phyloP scores from a whole-genome alignment of 2,888 invertebrate genomes.

The Cheilosia grossa region DNA sequence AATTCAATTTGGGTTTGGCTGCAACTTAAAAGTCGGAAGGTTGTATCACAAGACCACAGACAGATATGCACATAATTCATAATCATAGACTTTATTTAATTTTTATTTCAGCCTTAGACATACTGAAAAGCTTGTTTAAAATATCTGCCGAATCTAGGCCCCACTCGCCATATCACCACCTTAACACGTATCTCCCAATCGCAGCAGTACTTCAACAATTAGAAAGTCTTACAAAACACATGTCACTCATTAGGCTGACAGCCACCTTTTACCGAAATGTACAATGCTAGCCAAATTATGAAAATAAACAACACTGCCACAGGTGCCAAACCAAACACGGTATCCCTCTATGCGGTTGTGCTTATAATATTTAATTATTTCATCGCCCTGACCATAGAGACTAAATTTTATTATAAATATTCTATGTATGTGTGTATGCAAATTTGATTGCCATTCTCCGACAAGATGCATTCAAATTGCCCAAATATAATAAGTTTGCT shows the following conservation, averaged over 20 bases:
- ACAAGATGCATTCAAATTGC: neutral
- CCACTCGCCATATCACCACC: neutral
- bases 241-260: conserved; percentile 48
- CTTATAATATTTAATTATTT: conserved; percentile 53
- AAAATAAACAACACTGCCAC: conserved; percentile 6
- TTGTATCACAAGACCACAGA: too few relatives aligned
- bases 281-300: conserved; percentile 32
- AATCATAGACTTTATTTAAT: too few relatives aligned
- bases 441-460: conserved; percentile 41
- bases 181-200: neutral
- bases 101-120: too few relatives aligned
- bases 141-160: too few relatives aligned
- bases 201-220: neutral
- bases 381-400: conserved; percentile 40
- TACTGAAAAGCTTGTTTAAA: too few relatives aligned
- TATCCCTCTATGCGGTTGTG: conserved; percentile 7
- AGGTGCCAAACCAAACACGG: conserved; percentile 15
- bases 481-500: conserved; percentile 6
- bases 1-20: too few relatives aligned
- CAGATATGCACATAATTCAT: too few relatives aligned
- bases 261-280: conserved; percentile 8
- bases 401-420: conserved; percentile 46
- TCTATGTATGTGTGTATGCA: conserved; percentile 34
- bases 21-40: too few relatives aligned
- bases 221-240: conserved; percentile 35